A percentile compares a stretch with the other conserved stretches of the same genome.
Conservation (phyloP, 2,888 invertebrate genomes). For the Erynnis tages region DNA sequence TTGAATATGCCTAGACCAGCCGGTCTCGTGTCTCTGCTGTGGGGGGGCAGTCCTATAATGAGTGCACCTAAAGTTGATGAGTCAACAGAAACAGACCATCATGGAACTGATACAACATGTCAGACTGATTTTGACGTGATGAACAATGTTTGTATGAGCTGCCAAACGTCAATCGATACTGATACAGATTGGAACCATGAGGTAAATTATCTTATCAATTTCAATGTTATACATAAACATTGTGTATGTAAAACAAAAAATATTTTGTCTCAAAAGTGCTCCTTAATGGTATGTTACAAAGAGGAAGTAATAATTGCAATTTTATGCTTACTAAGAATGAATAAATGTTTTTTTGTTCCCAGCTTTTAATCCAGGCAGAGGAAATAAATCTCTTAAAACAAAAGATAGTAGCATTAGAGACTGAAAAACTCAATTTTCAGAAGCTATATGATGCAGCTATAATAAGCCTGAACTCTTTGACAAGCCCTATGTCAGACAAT, state of each 20-base stretch:
- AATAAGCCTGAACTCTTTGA: conserved; percentile 71
- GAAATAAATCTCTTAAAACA: conserved; percentile 81
- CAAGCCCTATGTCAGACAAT: conserved; percentile 65
- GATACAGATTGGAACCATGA: conserved; percentile 73
- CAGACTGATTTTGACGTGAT: conserved; percentile 74
- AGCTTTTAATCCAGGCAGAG: conserved; percentile 75
- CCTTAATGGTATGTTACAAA: too few relatives aligned
- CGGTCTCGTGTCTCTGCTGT: conserved; percentile 85
- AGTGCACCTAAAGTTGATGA: conserved; percentile 65
- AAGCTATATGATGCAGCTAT: conserved; percentile 76
- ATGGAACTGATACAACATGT: conserved; percentile 50
- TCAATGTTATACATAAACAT: neutral
- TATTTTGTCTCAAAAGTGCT: too few relatives aligned
- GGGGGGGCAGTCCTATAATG: conserved; percentile 72
- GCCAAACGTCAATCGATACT: conserved; percentile 60
- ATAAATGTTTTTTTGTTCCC: too few relatives aligned
- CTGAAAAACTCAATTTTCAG: conserved; percentile 81
- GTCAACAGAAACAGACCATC: conserved; percentile 71
- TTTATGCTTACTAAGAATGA: too few relatives aligned
- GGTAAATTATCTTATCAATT: conserved; percentile 41
- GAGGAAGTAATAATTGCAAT: too few relatives aligned
- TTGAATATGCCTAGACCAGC: conserved; percentile 91
- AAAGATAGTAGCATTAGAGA: conserved; percentile 76
- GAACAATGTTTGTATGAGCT: conserved; percentile 66
- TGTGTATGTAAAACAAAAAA: too few relatives aligned